Evolutionary conservation across 2,888 invertebrate genomes (phyloP).

Genomic region (Cosmia trapezina): DNA sequence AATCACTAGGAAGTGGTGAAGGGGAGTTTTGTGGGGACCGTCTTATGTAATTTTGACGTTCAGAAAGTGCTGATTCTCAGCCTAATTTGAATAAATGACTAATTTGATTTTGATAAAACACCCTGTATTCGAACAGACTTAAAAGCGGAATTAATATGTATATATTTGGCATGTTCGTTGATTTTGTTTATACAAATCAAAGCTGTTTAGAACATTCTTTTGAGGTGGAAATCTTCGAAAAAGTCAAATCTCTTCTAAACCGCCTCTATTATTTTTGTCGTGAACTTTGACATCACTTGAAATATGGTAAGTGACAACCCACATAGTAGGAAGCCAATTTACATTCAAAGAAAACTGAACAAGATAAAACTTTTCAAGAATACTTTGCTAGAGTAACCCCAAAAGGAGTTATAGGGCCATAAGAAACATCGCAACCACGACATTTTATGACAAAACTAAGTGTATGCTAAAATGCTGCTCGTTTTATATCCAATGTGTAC

Average conservation of each 20-base stretch:
- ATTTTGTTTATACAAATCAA: neutral
- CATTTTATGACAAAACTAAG: slow-evolving; percentile 50
- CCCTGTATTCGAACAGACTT: slow-evolving; percentile 4
- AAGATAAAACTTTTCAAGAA: slow-evolving; percentile 28
- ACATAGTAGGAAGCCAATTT: slow-evolving; percentile 13
- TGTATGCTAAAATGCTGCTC: slow-evolving; percentile 57
- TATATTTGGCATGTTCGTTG: neutral
- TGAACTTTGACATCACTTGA: neutral
- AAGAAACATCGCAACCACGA: slow-evolving; percentile 49
- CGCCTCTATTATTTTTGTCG: neutral
- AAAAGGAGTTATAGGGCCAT: neutral
- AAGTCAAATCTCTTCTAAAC: no score
- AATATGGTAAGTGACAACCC: neutral
- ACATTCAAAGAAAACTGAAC: slow-evolving; percentile 32
- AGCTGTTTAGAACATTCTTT: neutral
- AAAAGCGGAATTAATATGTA: neutral
- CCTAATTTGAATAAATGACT: no score
- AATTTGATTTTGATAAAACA: no score
- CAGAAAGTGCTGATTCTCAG: no score
- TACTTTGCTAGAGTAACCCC: neutral
- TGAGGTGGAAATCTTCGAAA: neutral
- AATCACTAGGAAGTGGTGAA: no score
- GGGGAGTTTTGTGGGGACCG: no score
- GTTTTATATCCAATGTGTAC: slow-evolving; percentile 63
- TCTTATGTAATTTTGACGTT: no score